Evolutionary conservation across 2,797 vertebrate species (phyloP).

Genomic region (Petrocephalus schoutedeni): DNA sequence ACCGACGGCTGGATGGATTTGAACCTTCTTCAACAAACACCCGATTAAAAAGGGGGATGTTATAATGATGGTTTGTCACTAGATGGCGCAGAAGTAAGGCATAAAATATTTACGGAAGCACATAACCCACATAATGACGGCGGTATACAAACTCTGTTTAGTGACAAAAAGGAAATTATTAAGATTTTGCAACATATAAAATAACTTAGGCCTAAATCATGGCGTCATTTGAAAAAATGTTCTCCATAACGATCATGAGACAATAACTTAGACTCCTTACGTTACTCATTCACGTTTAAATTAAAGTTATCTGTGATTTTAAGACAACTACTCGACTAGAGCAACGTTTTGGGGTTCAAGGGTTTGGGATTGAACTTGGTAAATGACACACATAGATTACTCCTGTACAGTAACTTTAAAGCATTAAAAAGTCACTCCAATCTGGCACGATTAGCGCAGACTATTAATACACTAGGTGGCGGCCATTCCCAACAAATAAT

Average conservation of each 20-base stretch:
- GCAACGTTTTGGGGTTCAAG: not conserved
- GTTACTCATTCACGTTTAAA: not conserved
- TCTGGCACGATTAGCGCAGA: not conserved
- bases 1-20: not conserved
- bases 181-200: not conserved
- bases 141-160: not conserved
- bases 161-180: not conserved
- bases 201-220: not conserved
- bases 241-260: not conserved
- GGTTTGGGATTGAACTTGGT: not conserved
- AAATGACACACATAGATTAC: not conserved
- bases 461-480: not conserved
- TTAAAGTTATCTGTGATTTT: not conserved
- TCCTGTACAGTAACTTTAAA: too few species aligned
- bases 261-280: not conserved
- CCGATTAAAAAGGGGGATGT: not conserved
- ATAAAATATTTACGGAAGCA: not conserved
- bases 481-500: not conserved
- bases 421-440: not conserved
- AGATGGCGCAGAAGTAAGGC: not conserved
- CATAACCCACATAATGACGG: not conserved
- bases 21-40: not conserved
- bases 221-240: not conserved
- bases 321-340: not conserved
- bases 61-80: not conserved